These are phyloP conservation scores for Tetropium fuscum DNA, from an alignment of 2,888 invertebrate species.

Conservation along the genomic window DNA sequence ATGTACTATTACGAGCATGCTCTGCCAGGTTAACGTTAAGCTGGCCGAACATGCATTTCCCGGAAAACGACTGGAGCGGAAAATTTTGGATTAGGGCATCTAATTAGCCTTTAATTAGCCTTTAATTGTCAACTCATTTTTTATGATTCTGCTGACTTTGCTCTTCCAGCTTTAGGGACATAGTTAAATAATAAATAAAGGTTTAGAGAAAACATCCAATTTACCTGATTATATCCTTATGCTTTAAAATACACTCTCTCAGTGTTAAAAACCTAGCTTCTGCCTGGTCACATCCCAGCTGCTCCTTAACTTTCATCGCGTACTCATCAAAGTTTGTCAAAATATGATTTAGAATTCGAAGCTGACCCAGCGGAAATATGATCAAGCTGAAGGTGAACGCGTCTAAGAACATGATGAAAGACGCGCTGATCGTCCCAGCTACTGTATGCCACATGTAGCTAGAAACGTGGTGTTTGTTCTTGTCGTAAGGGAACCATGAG, in stretches of 20 bases:
- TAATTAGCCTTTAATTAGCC: too few relatives aligned
- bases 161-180: too few relatives aligned
- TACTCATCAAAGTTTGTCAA: slow-evolving; percentile 29
- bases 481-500: slow-evolving; percentile 41
- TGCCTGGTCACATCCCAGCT: neutral
- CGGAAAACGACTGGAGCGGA: too few relatives aligned
- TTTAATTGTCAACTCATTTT: too few relatives aligned
- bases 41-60: too few relatives aligned
- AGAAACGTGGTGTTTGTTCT: slow-evolving; percentile 33
- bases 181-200: too few relatives aligned
- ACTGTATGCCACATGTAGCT: slow-evolving; percentile 38
- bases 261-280: slow-evolving; percentile 26
- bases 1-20: too few relatives aligned
- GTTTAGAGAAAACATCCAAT: too few relatives aligned
- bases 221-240: slow-evolving; percentile 38
- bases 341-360: slow-evolving; percentile 35
- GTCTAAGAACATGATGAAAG: slow-evolving; percentile 36
- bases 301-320: neutral
- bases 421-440: slow-evolving; percentile 34
- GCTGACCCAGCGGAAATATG: slow-evolving; percentile 36
- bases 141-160: too few relatives aligned
- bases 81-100: too few relatives aligned
- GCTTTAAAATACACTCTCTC: slow-evolving; percentile 31
- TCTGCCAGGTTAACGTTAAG: too few relatives aligned
- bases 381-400: slow-evolving; percentile 39